phyloP scores from a whole-genome alignment of 2,113 vertebrate genomes.

The Pygoscelis antarcticus region DNA sequence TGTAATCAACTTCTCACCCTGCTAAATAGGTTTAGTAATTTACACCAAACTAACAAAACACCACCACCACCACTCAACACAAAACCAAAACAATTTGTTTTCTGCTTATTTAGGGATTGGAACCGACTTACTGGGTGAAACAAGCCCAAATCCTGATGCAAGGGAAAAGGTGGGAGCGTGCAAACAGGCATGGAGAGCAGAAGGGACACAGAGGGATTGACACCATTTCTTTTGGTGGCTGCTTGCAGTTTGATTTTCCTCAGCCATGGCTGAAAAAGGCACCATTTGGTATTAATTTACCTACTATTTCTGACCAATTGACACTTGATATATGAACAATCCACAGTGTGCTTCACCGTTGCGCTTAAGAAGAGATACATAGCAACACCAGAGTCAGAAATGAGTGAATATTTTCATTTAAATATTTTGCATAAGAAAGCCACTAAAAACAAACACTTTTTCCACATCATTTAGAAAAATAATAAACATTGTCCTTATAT shows the following conservation, averaged over 20 bases:
- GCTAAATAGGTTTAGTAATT: background rate
- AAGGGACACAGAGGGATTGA: background rate
- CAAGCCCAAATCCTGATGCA: background rate
- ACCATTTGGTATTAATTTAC: background rate
- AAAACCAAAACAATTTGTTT: background rate
- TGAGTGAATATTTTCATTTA: background rate
- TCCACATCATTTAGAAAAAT: background rate
- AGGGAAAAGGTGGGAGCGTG: background rate
- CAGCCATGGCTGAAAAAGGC: background rate
- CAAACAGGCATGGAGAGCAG: background rate
- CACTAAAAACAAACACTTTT: background rate
- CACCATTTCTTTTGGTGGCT: background rate
- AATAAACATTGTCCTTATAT: background rate
- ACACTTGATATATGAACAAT: background rate
- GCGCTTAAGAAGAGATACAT: background rate
- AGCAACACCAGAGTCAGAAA: background rate
- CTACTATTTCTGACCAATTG: background rate
- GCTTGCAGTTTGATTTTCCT: background rate
- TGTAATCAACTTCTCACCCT: background rate
- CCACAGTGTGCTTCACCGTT: background rate
- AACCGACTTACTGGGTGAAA: background rate
- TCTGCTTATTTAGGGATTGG: background rate
- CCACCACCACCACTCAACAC: fast-evolving
- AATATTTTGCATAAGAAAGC: background rate
- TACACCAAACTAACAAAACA: background rate